Conservation (phyloP, 2,888 invertebrate genomes). For the Dynastes maya region DNA sequence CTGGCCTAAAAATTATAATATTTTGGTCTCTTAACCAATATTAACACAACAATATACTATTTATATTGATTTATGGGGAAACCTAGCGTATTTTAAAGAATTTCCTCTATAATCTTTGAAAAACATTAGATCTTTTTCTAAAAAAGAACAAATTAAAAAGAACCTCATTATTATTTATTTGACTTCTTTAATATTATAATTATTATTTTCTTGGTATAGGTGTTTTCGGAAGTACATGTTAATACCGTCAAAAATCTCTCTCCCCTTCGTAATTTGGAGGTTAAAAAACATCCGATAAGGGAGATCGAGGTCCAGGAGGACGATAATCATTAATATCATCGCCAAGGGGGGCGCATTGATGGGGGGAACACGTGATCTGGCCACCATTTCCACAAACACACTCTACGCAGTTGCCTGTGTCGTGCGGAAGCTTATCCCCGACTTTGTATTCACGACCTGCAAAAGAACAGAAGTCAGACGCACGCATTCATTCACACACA, state of each 20-base stretch:
- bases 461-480: conserved; percentile 54
- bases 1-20: too few species aligned
- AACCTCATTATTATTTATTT: background rate
- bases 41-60: too few species aligned
- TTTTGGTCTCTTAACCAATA: too few species aligned
- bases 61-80: too few species aligned
- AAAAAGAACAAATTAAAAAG: background rate
- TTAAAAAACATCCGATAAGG: conserved; percentile 61
- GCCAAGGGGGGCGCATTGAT: conserved; percentile 68
- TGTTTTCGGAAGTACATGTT: conserved; percentile 31
- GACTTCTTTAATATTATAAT: background rate
- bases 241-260: background rate
- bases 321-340: conserved; percentile 69
- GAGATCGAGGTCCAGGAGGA: conserved; percentile 63
- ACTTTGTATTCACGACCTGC: conserved; percentile 77
- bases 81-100: too few species aligned
- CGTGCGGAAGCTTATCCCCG: conserved; percentile 78
- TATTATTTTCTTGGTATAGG: background rate
- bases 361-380: conserved; percentile 69
- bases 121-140: too few species aligned
- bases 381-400: conserved; percentile 78
- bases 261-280: background rate
- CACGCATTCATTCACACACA: too few species aligned
- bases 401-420: conserved; percentile 81
- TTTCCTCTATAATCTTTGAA: too few species aligned